Base-by-base conservation (phyloP, 2,888 invertebrate genomes). In the Drosophila greeni region DNA sequence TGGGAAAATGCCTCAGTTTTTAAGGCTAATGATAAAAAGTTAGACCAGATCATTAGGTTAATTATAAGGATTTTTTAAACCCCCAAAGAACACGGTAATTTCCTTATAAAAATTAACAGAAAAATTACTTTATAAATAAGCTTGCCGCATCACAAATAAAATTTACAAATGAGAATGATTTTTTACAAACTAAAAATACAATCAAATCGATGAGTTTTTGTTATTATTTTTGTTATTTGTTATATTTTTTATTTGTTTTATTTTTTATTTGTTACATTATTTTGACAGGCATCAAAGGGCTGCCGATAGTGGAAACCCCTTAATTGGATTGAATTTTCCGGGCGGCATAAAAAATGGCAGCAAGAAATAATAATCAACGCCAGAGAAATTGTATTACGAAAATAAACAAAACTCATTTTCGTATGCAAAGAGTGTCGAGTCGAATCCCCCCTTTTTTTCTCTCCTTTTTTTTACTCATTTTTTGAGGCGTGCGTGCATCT, bases 381-480 rank as follows among this genome's bases (percentile, higher is more conserved):
- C 26, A 37, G 33, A 20, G n/a, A 33, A 49, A 36, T 39, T 51
- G 54, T 55, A 24, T 45, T 40, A 39, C 47, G 36, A 70, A 39
- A 68, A 59, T 57, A 69, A 74, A 66, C 51, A 56, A 66, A 82
- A 76, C 82, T 74, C 75, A 76, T 82, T 82, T 82, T 75, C 73
- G 76, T 82, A 78, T 78, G 80, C 77, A 82, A 78, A 80, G 75
- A 68, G 53, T 62, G 55, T 36, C 49, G n/a, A n/a, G n/a, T n/a
- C n/a, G n/a, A n/a, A n/a, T 23, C 3, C 4, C 26, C 26, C 26
- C 9, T 23, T 23, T 33, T 33, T 33, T 23, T 48, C 20, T 2
- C 2, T 20, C 3, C 3, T 20, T 20, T 20, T 20, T 20, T 20
- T n/a, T n/a, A n/a, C n/a, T n/a, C n/a, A n/a, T 33, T 33, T 23